Base-by-base conservation (phyloP, 1,140 invertebrate genomes). In the Drosophila ficusphila region DNA sequence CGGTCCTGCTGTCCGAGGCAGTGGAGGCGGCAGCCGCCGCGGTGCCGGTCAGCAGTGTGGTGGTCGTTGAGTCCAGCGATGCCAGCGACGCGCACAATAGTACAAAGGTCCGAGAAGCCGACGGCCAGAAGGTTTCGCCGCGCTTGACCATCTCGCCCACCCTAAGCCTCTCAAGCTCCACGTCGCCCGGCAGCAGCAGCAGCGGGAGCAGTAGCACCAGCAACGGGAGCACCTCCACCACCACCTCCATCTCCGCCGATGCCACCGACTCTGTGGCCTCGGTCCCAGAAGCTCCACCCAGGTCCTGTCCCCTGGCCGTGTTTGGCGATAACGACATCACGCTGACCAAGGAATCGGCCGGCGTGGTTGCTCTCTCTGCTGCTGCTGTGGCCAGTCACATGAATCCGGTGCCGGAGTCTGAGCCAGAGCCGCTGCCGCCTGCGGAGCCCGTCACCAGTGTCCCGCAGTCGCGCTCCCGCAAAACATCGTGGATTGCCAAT, bases 401-500 rank as follows among this genome's bases (percentile, higher is more conserved):
- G 27, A 38, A 21, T 23, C 16, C 51, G 19, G 18, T 48, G 23
- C 5, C 51, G 34, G 41, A 68, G 52, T 2, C 33, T 6, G 39
- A 56, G 12, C 1, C 60, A 16, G 58, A 67, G 19, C 16, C 53
- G 16, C 19, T 42, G 54, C 16, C 79, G 54, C 90, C 57, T 90
- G 92, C 54, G 3, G 51, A 77, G 5, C 36, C 60, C 4, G 27
- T 52, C 2, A 51, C 25, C 42, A 67, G 25, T 25, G 23, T 19
- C 0, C 53, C 42, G 7, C 62, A 38, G 14, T 38, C 75, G 14
- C 76, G 92, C 19, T 92, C 92, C 64, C 89, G 93, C 7, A 94
- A 94, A 78, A 92, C 93, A 25, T 94, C 93, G 0, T 93, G 92
- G 92, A 93, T 93, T n/a, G 92, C 92, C 4, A 90, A 83, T 79